A percentile compares a stretch with the other conserved stretches of the same genome.
Conservation (phyloP, 1,140 invertebrate species). For the Penaeus vannamei region DNA sequence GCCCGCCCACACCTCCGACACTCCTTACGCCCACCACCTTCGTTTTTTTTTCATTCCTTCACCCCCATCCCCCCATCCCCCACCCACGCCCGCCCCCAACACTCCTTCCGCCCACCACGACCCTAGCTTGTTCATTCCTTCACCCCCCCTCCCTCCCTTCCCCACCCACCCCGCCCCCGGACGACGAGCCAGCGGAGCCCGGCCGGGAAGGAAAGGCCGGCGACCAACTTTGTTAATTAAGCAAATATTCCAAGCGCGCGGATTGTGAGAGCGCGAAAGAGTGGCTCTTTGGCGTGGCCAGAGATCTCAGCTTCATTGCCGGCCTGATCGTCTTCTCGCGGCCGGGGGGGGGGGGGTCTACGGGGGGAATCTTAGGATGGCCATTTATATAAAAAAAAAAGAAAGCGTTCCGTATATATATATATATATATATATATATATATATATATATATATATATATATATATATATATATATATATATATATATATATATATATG, state of each 20-base stretch:
- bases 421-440: too few species aligned
- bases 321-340: too few species aligned
- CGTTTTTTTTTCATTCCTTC: neutral
- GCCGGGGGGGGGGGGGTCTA: too few species aligned
- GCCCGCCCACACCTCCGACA: neutral
- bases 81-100: neutral
- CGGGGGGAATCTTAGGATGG: too few species aligned
- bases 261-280: neutral
- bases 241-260: slow-evolving; percentile 48
- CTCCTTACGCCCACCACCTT: neutral
- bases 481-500: too few species aligned
- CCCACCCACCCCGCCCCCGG: neutral
- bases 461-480: too few species aligned
- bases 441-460: too few species aligned
- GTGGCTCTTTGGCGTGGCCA: neutral
- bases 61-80: neutral
- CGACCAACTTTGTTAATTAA: slow-evolving; percentile 56
- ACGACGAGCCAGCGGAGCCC: neutral
- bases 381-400: too few species aligned
- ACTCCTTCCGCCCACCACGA: neutral
- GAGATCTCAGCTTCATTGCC: too few species aligned
- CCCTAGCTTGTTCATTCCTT: neutral
- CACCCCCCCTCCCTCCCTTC: neutral
- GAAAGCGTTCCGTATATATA: too few species aligned
- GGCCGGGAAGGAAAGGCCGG: slow-evolving; percentile 1